phyloP scores from a whole-genome alignment of 2,888 invertebrate species.

The Cinara cedri region DNA sequence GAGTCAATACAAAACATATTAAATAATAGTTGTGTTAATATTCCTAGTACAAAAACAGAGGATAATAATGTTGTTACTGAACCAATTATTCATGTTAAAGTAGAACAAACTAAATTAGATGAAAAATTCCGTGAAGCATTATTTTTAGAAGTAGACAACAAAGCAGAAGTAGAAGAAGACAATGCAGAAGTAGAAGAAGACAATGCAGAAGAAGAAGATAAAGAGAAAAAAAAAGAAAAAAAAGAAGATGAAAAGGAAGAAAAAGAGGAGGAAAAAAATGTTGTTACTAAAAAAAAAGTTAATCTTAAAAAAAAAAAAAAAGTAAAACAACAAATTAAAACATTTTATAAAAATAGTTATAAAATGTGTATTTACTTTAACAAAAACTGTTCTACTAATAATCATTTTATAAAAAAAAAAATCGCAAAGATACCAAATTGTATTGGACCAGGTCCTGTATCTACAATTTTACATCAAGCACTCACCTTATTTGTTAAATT shows the following conservation, averaged over 20 bases:
- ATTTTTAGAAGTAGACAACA: conserved; percentile 10
- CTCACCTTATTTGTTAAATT: conserved; percentile 11
- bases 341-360: not conserved
- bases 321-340: not conserved
- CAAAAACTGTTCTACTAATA: conserved; percentile 20
- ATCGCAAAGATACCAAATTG: not conserved
- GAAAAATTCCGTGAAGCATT: conserved; percentile 31
- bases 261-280: not conserved
- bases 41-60: not conserved
- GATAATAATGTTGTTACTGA: not conserved
- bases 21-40: not conserved
- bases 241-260: not conserved
- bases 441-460: conserved; percentile 43
- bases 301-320: not conserved
- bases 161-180: not conserved
- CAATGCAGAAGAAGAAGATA: not conserved
- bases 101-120: conserved; percentile 13
- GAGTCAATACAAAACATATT: not conserved
- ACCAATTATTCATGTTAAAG: not conserved
- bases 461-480: conserved; percentile 14
- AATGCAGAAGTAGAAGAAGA: not conserved
- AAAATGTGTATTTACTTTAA: conserved; percentile 15
- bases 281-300: not conserved
- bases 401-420: not conserved
- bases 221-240: not conserved